Base-by-base conservation (phyloP, 1,140 invertebrate genomes). In the Apis mellifera region DNA sequence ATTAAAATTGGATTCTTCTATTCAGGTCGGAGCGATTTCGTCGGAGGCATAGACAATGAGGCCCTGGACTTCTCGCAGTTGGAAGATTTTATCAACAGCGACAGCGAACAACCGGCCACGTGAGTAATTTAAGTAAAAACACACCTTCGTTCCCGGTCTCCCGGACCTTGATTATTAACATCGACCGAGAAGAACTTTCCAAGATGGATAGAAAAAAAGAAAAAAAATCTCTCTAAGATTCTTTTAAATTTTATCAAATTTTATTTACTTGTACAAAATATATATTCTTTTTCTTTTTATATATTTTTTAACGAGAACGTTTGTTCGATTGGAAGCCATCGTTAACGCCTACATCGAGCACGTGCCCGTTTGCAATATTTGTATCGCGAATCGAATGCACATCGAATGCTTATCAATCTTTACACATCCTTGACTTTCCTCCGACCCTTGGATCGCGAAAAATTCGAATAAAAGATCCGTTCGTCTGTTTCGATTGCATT, bases 41-140 rank as follows among this genome's bases (percentile, higher is more conserved):
- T 96, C 83, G 96, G 96, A 86, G 96, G 96, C 72, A 97, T 97
- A 88, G 97, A 97, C 90, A 97, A 97, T 94, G 97, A 97, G 88
- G 96, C 96, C 9, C 91, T 97, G 84, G 97, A 97, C 92, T 97
- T 97, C 92, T 96, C 96, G 79, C 96, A 97, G 90, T 89, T 97
- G 90, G 96, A 97, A 90, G 96, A 97, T 89, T 97, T 97, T 91
- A 97, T 97, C 87, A 97, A 96, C 89, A 96, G 95, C 89, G 96
- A 96, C 60, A 95, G 94, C 59, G 96, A 92, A 76, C 93, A 93
- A 83, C 90, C 92, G n/a, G 92, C 92, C 48, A 93, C 92, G 93
- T 93, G 68, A 92, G 93, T 92, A 74, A 4, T 32, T 64, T 64
- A 65, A 42, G 32, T 42, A 42, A 42, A 42, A 42, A 42, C 7